Evolutionary conservation across 2,113 vertebrate species (phyloP), one percentile per base, ranked within the genome.

Genomic region (Nannospalax galili): DNA sequence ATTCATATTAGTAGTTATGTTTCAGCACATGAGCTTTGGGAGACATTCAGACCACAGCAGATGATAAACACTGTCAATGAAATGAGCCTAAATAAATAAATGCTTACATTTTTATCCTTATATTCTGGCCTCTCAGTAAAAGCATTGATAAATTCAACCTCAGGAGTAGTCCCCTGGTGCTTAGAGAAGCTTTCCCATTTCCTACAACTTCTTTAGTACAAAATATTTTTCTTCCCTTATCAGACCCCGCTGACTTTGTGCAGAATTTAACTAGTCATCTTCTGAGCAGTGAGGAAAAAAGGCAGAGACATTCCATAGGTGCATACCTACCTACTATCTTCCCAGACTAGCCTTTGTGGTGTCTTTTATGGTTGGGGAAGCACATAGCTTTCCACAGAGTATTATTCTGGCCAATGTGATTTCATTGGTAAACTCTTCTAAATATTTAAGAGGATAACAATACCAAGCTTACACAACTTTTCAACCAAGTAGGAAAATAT

Each of bases 361-460:
- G n/a, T 82, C 37, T 62, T 87, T 15, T 35, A 82, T 19, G 40
- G 22, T 5, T 16, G 42, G 9, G 60, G 14, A 58, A 75, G 28
- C 69, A 30, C 15, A 40, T 3, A 90, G 67, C 32, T 64, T 82
- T 94, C 65, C 35, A 30, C 19, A 30, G 84, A 89, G 52, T 74
- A 15, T 40, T 52, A 1, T 40, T 67, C 12, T n/a, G 60, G 60
- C 40, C 16, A n/a, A 26, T 48, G 5, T 60, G 26, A 86, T 32
- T 85, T 12, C 42, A 82, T 17, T 65, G 42, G 8, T 35, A 92
- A 92, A 78, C 56, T 81, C 32, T 45, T 77, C 16, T 22, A 82
- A 78, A 86, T 30, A 37, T 45, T 91, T 88, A 69, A 73, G 56
- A 78, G 28, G 92, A 84, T 82, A 93, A 45, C 73, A 58, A 30